These are phyloP conservation scores for Cataglyphis rosenhaueri DNA, from an alignment of 2,888 invertebrate species.

Conservation along the genomic window DNA sequence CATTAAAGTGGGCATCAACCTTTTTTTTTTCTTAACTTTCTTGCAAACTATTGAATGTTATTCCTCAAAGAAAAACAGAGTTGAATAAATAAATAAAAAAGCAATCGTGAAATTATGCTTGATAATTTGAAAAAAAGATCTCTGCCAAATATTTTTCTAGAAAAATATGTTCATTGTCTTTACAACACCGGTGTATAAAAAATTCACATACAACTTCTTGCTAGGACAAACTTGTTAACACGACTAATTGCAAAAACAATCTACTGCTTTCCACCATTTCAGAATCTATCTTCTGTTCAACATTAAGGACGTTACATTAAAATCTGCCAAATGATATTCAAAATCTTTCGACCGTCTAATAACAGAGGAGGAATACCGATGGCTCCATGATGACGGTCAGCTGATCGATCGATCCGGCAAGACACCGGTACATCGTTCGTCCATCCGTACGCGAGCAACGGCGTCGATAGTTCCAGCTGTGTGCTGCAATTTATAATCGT, in stretches of 20 bases:
- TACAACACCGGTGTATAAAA: background rate
- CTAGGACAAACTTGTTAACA: background rate
- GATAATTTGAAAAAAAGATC: background rate
- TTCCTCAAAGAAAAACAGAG: background rate
- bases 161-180: background rate
- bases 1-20: background rate
- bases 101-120: background rate
- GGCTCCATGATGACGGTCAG: constrained; percentile 38
- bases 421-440: constrained; percentile 46
- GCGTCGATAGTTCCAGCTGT: constrained; percentile 55
- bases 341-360: constrained; percentile 23
- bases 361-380: constrained; percentile 34
- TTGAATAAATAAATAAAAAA: background rate
- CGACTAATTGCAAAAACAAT: constrained; percentile 1
- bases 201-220: background rate
- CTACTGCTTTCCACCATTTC: background rate
- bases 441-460: constrained; percentile 43
- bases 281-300: background rate
- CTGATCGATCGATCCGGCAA: constrained; percentile 55
- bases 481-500: constrained; percentile 58
- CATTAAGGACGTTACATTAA: background rate
- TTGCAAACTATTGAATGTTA: background rate
- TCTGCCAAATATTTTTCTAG: background rate
- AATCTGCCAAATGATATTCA: constrained; percentile 23
- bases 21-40: background rate